Evolutionary conservation across 2,888 invertebrate genomes (phyloP).

Genomic region (Lathronympha strigana): DNA sequence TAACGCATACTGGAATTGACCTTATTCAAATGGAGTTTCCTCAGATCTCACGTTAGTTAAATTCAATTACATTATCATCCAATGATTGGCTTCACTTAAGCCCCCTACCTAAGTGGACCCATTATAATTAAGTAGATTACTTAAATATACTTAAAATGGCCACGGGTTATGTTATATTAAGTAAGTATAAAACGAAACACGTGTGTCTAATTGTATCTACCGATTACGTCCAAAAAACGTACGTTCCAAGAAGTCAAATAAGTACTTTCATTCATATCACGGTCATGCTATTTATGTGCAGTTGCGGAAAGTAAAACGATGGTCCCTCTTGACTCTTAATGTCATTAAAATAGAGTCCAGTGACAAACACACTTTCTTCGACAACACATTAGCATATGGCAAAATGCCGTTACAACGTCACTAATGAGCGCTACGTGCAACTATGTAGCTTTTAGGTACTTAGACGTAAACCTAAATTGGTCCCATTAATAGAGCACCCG

Average conservation of each 20-base stretch:
- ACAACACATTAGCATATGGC: conserved; percentile 12
- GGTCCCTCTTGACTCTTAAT: background rate
- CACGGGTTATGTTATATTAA: background rate
- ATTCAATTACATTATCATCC: background rate
- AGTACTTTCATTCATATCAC: conserved; percentile 15
- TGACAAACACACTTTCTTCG: background rate
- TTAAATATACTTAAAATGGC: no score
- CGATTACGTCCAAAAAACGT: background rate
- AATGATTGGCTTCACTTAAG: no score
- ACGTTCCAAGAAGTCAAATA: background rate
- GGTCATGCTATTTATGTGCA: conserved; percentile 7
- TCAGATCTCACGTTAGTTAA: background rate
- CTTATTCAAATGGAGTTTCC: no score
- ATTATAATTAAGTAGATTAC: background rate
- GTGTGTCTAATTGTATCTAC: conserved; percentile 14
- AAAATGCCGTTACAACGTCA: conserved; percentile 27
- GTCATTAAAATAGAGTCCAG: background rate
- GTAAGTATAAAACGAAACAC: background rate
- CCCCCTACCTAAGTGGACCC: background rate
- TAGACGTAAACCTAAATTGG: conserved; percentile 25
- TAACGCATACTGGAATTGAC: background rate
- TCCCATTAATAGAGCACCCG: conserved; percentile 30
- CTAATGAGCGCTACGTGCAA: conserved; percentile 39
- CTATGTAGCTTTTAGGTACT: conserved; percentile 30
- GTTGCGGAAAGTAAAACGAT: background rate